Base-by-base conservation (phyloP, 2,113 vertebrate genomes). In the Malurus melanocephalus region DNA sequence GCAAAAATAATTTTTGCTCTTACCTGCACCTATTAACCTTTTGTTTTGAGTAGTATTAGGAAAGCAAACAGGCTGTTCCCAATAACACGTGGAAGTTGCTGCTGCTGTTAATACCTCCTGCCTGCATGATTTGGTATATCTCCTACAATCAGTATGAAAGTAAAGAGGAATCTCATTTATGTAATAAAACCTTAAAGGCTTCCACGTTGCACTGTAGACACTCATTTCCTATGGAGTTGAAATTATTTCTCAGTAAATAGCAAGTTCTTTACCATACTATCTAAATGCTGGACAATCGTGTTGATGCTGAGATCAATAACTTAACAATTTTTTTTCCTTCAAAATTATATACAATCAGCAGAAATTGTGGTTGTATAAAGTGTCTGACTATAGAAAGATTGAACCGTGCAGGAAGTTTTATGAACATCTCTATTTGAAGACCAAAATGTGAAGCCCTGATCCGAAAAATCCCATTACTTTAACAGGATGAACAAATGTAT, bases 111-210 rank as follows among this genome's bases (percentile, higher is more conserved):
- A 48, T 52, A 52, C 4, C 20, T 80, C 10, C 42, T 32, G 13
- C 16, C 66, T 38, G 33, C 28, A 16, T 55, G 8, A 69, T 69
- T 61, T 78, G n/a, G 8, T 45, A 23, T 30, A 38, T 26, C 19
- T 82, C 13, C 24, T 53, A 35, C 14, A 88, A 51, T 3, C 8
- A 46, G 16, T 45, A 53, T 30, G 43, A n/a, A 78, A 73, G 43
- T 61, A 33, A 19, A 71, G 3, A 1, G 13, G 32, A 62, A 23
- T 35, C 33, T 64, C 68, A 38, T 52, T 60, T 68, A 46, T 65
- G 45, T 40, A 27, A 45, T 40, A 18, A 56, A 3, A 1, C 0
- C 2, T 16, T 24, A 49, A 2, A 4, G 27, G 5, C 6, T 80
- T 77, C 40, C 49, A 46, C 26, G 14, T 74, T 88, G 45, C 52